phyloP scores from a whole-genome alignment of 2,888 invertebrate species.

The Boloria euphrosyne region DNA sequence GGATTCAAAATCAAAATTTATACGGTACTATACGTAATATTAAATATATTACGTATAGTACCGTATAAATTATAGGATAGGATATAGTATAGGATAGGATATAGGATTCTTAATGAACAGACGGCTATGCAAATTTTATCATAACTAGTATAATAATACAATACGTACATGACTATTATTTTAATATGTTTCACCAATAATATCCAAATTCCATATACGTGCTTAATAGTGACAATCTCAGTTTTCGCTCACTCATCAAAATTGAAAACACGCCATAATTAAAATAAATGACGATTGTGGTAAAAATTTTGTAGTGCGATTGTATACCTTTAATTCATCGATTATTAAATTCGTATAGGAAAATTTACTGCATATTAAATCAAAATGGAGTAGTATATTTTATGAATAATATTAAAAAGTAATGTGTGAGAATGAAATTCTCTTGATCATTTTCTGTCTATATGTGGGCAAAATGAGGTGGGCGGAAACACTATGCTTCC shows the following conservation, averaged over 20 bases:
- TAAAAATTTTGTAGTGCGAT: slow-evolving; percentile 21
- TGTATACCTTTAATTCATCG: slow-evolving; percentile 17
- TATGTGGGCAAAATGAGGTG: too few relatives aligned
- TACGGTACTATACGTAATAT: too few relatives aligned
- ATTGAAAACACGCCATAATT: slow-evolving; percentile 36
- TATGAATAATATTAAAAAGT: neutral
- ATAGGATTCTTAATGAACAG: too few relatives aligned
- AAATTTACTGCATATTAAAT: slow-evolving; percentile 5
- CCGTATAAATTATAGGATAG: too few relatives aligned
- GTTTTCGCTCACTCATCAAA: slow-evolving; percentile 27
- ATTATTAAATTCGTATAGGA: slow-evolving; percentile 6
- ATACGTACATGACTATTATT: neutral
- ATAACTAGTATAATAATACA: neutral
- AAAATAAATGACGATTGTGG: slow-evolving; percentile 34
- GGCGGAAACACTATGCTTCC: too few relatives aligned
- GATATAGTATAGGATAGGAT: too few relatives aligned
- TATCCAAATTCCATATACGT: slow-evolving; percentile 12
- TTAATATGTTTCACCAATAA: neutral
- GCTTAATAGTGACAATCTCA: slow-evolving; percentile 24
- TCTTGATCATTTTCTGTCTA: too few relatives aligned
- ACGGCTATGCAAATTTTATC: too few relatives aligned
- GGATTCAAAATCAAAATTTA: too few relatives aligned
- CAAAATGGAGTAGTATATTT: too few relatives aligned
- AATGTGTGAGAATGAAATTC: neutral
- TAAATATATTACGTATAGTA: too few relatives aligned